A percentile compares a stretch with the other conserved stretches of the same genome.
Conservation (phyloP, 2,797 vertebrate genomes). For the Cyclopterus lumpus region DNA sequence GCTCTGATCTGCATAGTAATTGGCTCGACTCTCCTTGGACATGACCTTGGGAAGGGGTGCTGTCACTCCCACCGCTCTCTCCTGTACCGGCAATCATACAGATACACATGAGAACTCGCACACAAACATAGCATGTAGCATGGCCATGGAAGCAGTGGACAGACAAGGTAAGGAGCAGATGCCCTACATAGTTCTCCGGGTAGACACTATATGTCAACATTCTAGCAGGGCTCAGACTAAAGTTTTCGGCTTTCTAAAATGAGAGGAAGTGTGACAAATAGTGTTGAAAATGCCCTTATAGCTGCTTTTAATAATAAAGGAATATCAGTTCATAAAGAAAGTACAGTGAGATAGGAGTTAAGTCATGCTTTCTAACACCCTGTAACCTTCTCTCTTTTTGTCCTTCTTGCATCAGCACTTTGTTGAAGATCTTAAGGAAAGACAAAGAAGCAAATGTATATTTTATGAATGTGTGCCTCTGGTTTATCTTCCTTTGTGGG, state of each 20-base stretch:
- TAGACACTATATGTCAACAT: conserved; percentile 16
- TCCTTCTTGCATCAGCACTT: conserved; percentile 84
- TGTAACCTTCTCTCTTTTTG: conserved; percentile 80
- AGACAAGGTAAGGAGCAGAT: conserved; percentile 46
- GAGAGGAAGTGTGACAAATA: conserved; percentile 24
- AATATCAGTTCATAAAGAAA: conserved; percentile 59
- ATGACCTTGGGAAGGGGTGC: conserved; percentile 93
- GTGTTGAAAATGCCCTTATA: conserved; percentile 54
- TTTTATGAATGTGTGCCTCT: conserved; percentile 86
- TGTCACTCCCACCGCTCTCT: conserved; percentile 89
- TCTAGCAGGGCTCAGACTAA: too few relatives aligned
- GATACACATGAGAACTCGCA: conserved; percentile 34
- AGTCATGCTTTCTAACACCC: conserved; percentile 71
- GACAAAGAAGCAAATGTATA: conserved; percentile 85
- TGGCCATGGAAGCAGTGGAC: conserved; percentile 33
- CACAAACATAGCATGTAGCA: conserved; percentile 16
- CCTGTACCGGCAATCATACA: conserved; percentile 84
- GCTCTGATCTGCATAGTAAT: conserved; percentile 99
- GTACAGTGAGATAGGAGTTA: conserved; percentile 51
- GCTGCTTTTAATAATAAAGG: conserved; percentile 65
- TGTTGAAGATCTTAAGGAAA: conserved; percentile 86
- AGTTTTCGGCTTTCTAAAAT: conserved; percentile 28
- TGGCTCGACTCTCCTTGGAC: conserved; percentile 93
- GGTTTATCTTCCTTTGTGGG: conserved; percentile 82
- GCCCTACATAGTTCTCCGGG: conserved; percentile 40